Evolutionary conservation across 1,140 invertebrate species (phyloP).

Genomic region (Diorhabda sublineata): DNA sequence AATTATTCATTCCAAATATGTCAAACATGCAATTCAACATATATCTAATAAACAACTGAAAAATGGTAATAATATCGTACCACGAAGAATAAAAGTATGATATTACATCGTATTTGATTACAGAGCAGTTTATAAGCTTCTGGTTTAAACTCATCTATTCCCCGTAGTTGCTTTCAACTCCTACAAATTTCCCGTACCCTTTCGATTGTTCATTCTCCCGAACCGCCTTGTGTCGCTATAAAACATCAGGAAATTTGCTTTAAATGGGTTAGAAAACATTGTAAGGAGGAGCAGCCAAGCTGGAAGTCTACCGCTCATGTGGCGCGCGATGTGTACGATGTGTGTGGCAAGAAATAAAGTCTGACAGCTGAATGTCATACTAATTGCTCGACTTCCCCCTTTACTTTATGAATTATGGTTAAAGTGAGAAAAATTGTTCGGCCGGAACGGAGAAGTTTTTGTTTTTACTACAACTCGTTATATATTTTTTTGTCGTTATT

Average conservation of each 20-base stretch:
- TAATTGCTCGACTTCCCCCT: slow-evolving; percentile 20
- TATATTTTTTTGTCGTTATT: neutral
- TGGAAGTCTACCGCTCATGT: slow-evolving; percentile 5
- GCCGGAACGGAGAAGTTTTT: slow-evolving; percentile 17
- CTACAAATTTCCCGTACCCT: neutral
- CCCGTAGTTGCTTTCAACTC: neutral
- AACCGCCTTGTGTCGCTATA: neutral
- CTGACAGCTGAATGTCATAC: slow-evolving; percentile 23
- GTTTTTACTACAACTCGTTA: slow-evolving; percentile 10
- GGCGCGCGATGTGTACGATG: slow-evolving; percentile 15
- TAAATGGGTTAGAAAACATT: neutral
- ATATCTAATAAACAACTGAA: too few species aligned
- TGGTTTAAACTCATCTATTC: too few species aligned
- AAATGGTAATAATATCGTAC: too few species aligned
- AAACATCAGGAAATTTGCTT: slow-evolving; percentile 2
- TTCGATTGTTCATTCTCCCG: neutral
- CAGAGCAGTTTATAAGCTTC: too few species aligned
- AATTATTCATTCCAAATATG: too few species aligned
- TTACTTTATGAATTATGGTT: slow-evolving; percentile 16
- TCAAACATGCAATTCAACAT: too few species aligned
- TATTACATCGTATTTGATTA: too few species aligned
- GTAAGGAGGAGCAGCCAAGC: neutral
- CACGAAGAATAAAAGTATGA: too few species aligned
- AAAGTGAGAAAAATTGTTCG: slow-evolving; percentile 18
- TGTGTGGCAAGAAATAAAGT: slow-evolving; percentile 19